Evolutionary conservation across 2,888 invertebrate genomes (phyloP), one percentile per base, ranked within the genome.

Genomic region (Eilema depressum): DNA sequence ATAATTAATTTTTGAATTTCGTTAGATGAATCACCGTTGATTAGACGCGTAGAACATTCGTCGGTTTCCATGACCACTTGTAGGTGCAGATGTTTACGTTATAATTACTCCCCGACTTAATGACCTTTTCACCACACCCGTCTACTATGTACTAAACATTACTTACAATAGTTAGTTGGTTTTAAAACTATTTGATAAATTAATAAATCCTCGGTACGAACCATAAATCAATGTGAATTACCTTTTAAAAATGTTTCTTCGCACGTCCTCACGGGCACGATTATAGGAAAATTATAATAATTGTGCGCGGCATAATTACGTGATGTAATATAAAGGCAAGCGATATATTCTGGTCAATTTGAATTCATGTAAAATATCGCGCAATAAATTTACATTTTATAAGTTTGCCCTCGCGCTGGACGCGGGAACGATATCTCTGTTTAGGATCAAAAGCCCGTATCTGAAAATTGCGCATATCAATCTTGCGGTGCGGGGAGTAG

Each of bases 261-360:
- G 93, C 95, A 93, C 94, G 92, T 94, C 92, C 90, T 94, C 92
- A 92, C 92, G 90, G 88, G 85, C 88, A 86, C 89, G 92, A 93
- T 94, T 93, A 93, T 93, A 93, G 89, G 90, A 91, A 94, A 95
- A 95, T 95, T 95, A 95, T 94, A 94, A 95, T 95, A 95, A 95
- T 95, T 94, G 93, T 93, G 90, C 86, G 80, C 87, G 79, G 84
- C 88, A 87, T 94, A 94, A 95, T 95, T 92, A 94, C 91, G 91
- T 92, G 93, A 93, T 91, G 92, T 92, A 94, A 93, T 89, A 85
- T 91, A 88, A 73, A 92, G 89, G 89, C 89, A 88, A 88, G 88
- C 91, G 88, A 91, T 91, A 91, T 91, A 90, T 91, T 89, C 91
- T 89, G 89, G 88, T 86, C 92, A 91, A 92, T 93, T 92, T 93